Conservation (phyloP, 1,140 invertebrate species). For the Drosophila nikananu region DNA sequence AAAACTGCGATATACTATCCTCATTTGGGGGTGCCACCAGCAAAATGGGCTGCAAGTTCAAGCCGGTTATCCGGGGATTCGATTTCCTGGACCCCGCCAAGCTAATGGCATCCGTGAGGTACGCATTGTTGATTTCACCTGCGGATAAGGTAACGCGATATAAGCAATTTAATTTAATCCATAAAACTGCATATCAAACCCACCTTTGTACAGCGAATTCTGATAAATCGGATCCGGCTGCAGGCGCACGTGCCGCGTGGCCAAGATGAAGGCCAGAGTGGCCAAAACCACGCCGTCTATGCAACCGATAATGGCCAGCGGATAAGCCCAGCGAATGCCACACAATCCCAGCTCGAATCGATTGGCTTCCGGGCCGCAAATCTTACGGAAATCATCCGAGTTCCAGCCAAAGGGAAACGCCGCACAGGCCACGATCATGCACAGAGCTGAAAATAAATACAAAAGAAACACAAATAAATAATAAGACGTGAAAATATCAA, state of each 20-base stretch:
- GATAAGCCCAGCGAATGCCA: conserved; percentile 97
- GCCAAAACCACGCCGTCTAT: conserved; percentile 96
- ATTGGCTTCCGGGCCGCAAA: conserved; percentile 93
- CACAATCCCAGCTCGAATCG: conserved; percentile 93
- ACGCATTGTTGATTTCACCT: conserved; percentile 95
- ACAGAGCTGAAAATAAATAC: conserved; percentile 88
- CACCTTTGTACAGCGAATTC: conserved; percentile 89
- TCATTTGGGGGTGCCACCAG: conserved; percentile 86
- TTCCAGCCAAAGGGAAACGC: conserved; percentile 98
- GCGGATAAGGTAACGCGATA: conserved; percentile 6
- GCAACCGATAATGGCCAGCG: conserved; percentile 96
- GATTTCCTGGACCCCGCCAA: conserved; percentile 94
- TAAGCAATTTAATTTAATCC: neutral
- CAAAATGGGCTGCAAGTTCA: conserved; percentile 94
- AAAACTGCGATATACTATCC: conserved; percentile 92
- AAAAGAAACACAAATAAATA: conserved; percentile 39
- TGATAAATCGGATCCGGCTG: conserved; percentile 92
- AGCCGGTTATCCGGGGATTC: conserved; percentile 72
- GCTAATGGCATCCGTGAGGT: conserved; percentile 92
- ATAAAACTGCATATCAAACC: neutral
- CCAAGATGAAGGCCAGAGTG: conserved; percentile 96
- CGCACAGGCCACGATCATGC: conserved; percentile 93
- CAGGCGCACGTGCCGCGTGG: conserved; percentile 93
- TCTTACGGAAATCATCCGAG: conserved; percentile 91
- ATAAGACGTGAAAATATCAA: conserved; percentile 16